These are phyloP conservation scores for Orcinus orca DNA, from an alignment of 2,113 vertebrate genomes.

Conservation along the genomic window DNA sequence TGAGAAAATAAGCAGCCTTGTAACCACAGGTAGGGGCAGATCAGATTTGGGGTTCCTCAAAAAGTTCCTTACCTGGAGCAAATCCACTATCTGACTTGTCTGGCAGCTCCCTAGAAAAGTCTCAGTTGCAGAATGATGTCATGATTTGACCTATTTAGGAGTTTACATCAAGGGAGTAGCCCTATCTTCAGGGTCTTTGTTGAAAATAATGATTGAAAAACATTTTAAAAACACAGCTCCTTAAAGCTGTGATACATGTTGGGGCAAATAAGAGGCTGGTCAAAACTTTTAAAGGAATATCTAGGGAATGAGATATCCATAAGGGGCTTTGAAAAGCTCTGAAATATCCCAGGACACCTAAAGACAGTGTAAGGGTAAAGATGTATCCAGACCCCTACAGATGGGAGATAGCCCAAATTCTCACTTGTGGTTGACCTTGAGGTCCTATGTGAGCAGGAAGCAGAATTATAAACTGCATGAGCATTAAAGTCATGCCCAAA, in stretches of 20 bases:
- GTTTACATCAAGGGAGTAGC: not conserved
- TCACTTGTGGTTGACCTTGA: not conserved
- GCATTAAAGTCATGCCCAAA: not conserved
- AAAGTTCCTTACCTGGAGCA: not conserved
- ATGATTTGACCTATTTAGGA: not conserved
- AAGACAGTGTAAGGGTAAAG: not conserved
- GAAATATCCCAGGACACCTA: not conserved
- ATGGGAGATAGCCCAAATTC: not conserved
- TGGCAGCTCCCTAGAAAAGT: not conserved
- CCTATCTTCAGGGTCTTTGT: not conserved
- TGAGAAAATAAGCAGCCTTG: not conserved
- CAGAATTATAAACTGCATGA: not conserved
- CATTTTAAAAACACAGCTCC: not conserved
- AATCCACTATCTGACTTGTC: not conserved
- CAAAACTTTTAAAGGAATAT: not conserved
- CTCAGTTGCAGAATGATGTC: not conserved
- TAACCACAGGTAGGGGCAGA: accelerated
- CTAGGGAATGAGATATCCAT: not conserved
- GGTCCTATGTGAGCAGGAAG: not conserved
- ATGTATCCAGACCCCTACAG: not conserved
- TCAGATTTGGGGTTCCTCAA: not conserved
- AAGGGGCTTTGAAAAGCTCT: not conserved
- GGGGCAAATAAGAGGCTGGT: not conserved
- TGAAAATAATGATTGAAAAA: not conserved
- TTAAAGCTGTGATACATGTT: not conserved